Conservation (phyloP, 2,113 vertebrate genomes). For the Danionella cerebrum region DNA sequence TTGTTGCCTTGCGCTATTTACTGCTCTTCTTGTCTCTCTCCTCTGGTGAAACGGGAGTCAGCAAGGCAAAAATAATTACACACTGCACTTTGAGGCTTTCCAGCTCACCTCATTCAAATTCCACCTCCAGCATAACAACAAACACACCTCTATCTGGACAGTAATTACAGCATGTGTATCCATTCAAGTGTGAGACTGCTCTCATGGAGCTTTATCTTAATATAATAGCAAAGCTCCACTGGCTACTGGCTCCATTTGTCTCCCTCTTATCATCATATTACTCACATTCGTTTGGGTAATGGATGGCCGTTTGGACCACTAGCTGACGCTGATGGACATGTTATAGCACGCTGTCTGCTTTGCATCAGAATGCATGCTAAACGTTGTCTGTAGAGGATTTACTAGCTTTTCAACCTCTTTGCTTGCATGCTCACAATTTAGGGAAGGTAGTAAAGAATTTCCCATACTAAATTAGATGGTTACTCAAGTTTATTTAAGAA, state of each 20-base stretch:
- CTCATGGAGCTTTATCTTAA: not conserved
- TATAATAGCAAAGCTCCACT: not conserved
- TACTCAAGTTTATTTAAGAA: too few relatives aligned
- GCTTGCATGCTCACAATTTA: too few relatives aligned
- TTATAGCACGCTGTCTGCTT: not conserved
- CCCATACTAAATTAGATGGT: too few relatives aligned
- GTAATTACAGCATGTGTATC: not conserved
- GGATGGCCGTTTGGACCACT: not conserved
- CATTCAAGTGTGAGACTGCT: not conserved
- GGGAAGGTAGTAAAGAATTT: too few relatives aligned
- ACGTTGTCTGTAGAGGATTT: not conserved
- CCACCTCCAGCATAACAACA: not conserved
- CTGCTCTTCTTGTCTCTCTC: not conserved
- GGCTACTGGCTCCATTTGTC: constrained; percentile 5
- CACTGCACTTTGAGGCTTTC: not conserved
- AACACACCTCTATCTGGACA: constrained; percentile 5
- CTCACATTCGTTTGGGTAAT: not conserved
- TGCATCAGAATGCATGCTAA: not conserved
- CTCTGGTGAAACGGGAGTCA: not conserved
- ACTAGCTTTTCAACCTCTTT: not conserved
- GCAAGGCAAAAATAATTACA: not conserved
- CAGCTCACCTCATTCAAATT: not conserved
- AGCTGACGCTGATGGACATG: not conserved
- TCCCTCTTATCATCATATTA: not conserved
- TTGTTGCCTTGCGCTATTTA: not conserved